Base-by-base conservation (phyloP, 2,888 invertebrate species). In the Pseudanteris insignis region DNA sequence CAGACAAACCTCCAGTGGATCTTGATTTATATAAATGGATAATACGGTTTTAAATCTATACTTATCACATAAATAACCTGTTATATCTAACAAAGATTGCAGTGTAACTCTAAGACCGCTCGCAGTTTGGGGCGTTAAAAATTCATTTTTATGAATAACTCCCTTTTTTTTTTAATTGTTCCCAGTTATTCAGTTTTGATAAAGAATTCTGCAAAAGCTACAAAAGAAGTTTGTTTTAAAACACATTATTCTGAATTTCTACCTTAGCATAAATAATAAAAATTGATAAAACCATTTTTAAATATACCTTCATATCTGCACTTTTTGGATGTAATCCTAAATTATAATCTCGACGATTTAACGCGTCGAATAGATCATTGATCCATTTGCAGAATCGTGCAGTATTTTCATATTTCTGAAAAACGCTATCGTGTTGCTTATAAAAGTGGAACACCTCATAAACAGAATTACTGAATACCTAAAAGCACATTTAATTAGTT, bases 1-100 rank as follows among this genome's bases (percentile, higher is more conserved):
- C n/a, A 41, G n/a, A 25, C 44, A 34, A 51, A 67, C 66, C 61
- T 67, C 67, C n/a, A 67, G 54, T 14, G 58, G 57, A 50, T 67
- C 66, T 51, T 65, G 67, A 53, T 65, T 66, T 9, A 67, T 48
- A 29, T 62, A 61, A 15, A 47, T 55, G 5, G 61, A 64, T 24
- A 67, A 41, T 41, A 38, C 15, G 15, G 59, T 60, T 43, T 54
- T 21, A 28, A 67, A 68, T n/a, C 18, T 40, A 38, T 25, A 61
- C 2, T 54, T 32, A 1, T 63, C 12, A n/a, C 59, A 50, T 25
- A 68, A 32, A 36, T 65, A 53, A n/a, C 41, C 12, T 2, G 43
- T 30, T 8, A 66, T 32, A 18, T 63, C 66, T 24, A 67, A 10
- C 30, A 59, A 64, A 32, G 67, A 65, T 21, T 48, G 18, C 30